Evolutionary conservation across 2,797 vertebrate genomes (phyloP).

Genomic region (Lepilemur septentrionalis): DNA sequence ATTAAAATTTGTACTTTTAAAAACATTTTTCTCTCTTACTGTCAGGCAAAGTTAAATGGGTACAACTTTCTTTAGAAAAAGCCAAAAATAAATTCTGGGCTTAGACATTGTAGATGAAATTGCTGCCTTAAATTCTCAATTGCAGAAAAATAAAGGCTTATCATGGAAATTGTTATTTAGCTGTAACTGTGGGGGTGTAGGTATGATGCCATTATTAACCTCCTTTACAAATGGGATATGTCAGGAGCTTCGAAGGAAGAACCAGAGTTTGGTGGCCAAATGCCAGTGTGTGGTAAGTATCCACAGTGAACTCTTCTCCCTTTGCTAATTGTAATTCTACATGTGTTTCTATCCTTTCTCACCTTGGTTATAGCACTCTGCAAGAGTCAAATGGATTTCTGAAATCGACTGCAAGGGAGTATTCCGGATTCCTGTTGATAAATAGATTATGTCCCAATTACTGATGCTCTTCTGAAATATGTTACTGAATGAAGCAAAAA

Average conservation of each 20-base stretch:
- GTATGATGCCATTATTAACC: constrained; percentile 5
- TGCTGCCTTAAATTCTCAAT: constrained; percentile 59
- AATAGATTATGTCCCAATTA: constrained; percentile 48
- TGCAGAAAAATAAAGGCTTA: constrained; percentile 58
- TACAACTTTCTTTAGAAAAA: constrained; percentile 53
- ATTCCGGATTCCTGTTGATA: not conserved
- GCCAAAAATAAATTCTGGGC: constrained; percentile 68
- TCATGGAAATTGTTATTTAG: constrained; percentile 54
- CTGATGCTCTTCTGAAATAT: constrained; percentile 22
- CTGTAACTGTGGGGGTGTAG: not conserved
- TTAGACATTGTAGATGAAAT: constrained; percentile 45
- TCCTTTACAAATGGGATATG: constrained; percentile 14
- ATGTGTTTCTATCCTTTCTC: not conserved
- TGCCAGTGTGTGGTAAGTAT: not conserved
- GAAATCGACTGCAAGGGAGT: not conserved
- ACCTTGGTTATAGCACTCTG: not conserved
- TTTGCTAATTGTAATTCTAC: not conserved
- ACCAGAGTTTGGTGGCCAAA: not conserved
- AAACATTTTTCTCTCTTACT: constrained; percentile 1
- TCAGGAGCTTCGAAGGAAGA: not conserved
- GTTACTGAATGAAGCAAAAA: constrained; percentile 18
- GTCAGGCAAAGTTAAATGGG: constrained; percentile 41
- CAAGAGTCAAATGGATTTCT: constrained; percentile 25
- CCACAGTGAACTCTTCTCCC: not conserved
- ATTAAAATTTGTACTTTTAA: constrained; percentile 52